Percentiles rank a stretch among this genome's conserved stretches.
These are phyloP conservation scores for Ophion ellenae DNA, from an alignment of 2,888 invertebrate species.

Conservation along the genomic window DNA sequence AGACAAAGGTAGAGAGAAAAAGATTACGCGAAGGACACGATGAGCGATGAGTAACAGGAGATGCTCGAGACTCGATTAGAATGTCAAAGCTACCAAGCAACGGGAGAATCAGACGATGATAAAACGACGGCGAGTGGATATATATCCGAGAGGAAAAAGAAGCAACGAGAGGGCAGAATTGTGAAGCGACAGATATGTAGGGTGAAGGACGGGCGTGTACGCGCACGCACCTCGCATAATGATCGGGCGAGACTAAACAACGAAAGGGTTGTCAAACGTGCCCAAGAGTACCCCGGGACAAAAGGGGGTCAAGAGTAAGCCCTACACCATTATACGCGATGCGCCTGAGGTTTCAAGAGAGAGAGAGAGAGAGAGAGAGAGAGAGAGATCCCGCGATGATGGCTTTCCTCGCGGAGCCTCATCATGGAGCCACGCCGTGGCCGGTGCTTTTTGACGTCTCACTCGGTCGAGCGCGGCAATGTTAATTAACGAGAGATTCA, in stretches of 20 bases:
- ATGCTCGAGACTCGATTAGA: constrained; percentile 75
- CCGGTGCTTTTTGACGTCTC: constrained; percentile 79
- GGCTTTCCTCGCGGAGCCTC: constrained; percentile 43
- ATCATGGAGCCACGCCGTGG: constrained; percentile 37
- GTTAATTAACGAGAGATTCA: constrained; percentile 81
- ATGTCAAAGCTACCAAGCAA: constrained; percentile 75
- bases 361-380: constrained; percentile 22
- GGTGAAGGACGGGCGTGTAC: constrained; percentile 57
- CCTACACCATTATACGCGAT: constrained; percentile 61
- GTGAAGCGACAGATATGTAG: constrained; percentile 61
- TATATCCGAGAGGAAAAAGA: constrained; percentile 6
- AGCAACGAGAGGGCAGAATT: constrained; percentile 29
- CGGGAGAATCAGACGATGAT: constrained; percentile 38
- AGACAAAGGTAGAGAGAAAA: constrained; percentile 26
- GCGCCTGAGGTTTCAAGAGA: constrained; percentile 23
- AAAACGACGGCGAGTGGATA: constrained; percentile 38
- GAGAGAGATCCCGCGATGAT: constrained; percentile 24
- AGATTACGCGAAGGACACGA: constrained; percentile 54
- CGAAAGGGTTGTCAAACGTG: constrained; percentile 75
- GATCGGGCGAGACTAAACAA: constrained; percentile 77
- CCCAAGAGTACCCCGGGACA: constrained; percentile 60
- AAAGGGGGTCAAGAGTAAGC: constrained; percentile 71
- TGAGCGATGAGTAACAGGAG: constrained; percentile 61
- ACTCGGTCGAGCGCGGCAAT: constrained; percentile 75
- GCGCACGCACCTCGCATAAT: constrained; percentile 76